Base-by-base conservation (phyloP, 2,113 vertebrate species). In the Sialia sialis region DNA sequence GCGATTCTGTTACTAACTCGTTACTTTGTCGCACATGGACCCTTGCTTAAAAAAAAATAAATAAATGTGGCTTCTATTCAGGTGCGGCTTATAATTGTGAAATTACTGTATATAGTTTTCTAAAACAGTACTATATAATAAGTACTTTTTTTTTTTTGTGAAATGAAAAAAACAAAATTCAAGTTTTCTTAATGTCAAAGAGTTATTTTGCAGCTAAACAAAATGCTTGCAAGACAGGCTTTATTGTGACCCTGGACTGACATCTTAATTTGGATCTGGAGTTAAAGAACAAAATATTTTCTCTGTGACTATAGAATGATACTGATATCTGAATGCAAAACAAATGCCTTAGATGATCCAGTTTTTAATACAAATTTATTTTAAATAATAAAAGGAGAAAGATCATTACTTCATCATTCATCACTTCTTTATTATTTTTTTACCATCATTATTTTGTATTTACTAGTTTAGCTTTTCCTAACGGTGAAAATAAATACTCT, bases 91-190 rank as follows among this genome's bases (percentile, higher is more conserved):
- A n/a, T n/a, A n/a, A n/a, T n/a, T n/a, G n/a, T n/a, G n/a, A n/a
- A n/a, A n/a, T n/a, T n/a, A n/a, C n/a, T n/a, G n/a, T n/a, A n/a
- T n/a, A 25, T 3, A 5, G 4, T 68, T 80, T 63, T 84, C 23
- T 48, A 86, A 39, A 13, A 62, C 6, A 63, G 6, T 17, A 58
- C 13, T 11, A 18, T 21, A 49, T 19, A 30, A 44, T n/a, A 83
- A 67, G 2, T 36, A 16, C 15, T 29, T 29, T 52, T 29, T 49
- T 49, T 49, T 16, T 66, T 67, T 59, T 29, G 6, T 73, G 9
- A 10, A 62, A 11, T 38, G 0, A 41, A 36, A 64, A n/a, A 46
- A 26, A 1, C 0, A 56, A 66, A 43, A 74, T 2, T 1, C 27
- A 41, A 26, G 4, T 29, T 10, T 79, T 58, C 10, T 30, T 68